These are phyloP conservation scores for Hylia prasina DNA, from an alignment of 2,113 vertebrate genomes.

Conservation along the genomic window DNA sequence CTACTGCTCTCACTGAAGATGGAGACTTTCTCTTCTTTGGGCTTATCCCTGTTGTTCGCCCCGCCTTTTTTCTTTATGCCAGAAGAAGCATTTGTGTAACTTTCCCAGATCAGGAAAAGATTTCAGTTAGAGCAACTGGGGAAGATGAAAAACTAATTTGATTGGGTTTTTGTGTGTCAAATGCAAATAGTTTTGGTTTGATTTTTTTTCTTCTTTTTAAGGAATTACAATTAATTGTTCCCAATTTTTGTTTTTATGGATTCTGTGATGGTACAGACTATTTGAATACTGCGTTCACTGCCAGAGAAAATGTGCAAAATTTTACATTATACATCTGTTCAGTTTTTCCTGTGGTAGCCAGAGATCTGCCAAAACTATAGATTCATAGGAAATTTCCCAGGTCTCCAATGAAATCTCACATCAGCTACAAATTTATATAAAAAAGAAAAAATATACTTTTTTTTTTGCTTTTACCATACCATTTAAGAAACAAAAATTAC, in stretches of 20 bases:
- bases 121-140: neutral
- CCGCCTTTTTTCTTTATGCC: neutral
- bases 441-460: too few species aligned
- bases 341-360: neutral
- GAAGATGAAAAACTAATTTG: neutral
- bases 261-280: neutral
- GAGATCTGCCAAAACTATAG: neutral
- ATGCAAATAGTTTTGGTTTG: neutral
- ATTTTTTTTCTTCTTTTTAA: neutral
- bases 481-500: neutral
- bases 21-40: conserved; percentile 3
- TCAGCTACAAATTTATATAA: neutral
- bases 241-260: neutral
- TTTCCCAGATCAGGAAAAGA: neutral
- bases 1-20: neutral
- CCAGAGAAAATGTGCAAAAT: neutral
- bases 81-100: neutral
- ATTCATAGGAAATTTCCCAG: neutral
- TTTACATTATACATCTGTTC: neutral
- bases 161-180: neutral
- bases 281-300: neutral
- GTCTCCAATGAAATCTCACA: neutral
- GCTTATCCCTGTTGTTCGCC: neutral
- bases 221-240: neutral
- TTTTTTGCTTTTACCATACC: neutral